Evolutionary conservation across 2,113 vertebrate species (phyloP), one percentile per base, ranked within the genome.

Genomic region (Stigmatopora argus): DNA sequence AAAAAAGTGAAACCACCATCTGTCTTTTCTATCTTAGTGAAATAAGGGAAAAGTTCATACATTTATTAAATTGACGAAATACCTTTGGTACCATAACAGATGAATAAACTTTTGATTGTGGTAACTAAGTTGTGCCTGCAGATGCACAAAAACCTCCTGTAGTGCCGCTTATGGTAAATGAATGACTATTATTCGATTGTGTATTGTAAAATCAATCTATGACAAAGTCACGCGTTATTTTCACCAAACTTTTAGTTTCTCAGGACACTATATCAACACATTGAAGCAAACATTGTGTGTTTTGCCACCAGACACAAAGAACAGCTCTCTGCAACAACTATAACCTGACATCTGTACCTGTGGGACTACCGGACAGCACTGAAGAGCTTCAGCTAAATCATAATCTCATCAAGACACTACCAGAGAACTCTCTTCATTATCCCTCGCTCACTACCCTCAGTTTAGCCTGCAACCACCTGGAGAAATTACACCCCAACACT

Each of bases 351-450:
- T 86, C 83, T 0, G 85, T 96, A 66, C 95, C 94, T 61, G 52
- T 15, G 46, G 66, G 81, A 58, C 88, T 94, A 34, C 89, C 75
- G 0, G 66, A 67, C 0, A 56, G 86, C 64, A 89, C 77, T 0
- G 79, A 90, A 69, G 90, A 89, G 53, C 92, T 99, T 61, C 79
- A 94, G 51, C 86, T 99, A 11, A 91, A 94, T 77, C 70, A 89
- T 84, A 99, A 99, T 75, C 73, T 85, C 53, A 92, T 99, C 21
- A 64, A 55, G 75, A 89, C 80, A 56, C 88, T 99, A 83, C 76
- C 68, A 65, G 88, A 92, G 26, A 47, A 64, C 18, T 91, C 91
- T 52, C 84, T 97, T 61, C 62, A 0, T 0, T 97, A 96, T 73
- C 83, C 77, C 1, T 79, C 74, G n/a, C 80, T 99, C 74, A 83